Evolutionary conservation across 1,140 invertebrate genomes (phyloP).

Genomic region (Saccostrea echinata): DNA sequence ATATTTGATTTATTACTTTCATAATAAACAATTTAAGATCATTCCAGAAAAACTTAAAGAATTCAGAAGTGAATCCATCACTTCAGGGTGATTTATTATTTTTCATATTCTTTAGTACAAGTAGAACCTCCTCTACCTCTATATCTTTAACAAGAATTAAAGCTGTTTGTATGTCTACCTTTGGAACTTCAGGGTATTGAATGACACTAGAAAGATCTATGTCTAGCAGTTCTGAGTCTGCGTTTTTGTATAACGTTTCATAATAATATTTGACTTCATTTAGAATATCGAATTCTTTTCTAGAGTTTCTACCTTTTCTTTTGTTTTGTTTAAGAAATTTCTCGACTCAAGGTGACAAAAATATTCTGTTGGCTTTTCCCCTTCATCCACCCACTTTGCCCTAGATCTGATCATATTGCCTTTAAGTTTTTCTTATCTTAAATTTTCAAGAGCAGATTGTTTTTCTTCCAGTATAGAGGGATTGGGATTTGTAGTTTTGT

Average conservation of each 20-base stretch:
- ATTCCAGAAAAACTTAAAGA: no score
- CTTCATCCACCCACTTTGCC: slow-evolving; percentile 49
- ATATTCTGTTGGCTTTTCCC: slow-evolving; percentile 46
- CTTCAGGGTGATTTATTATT: slow-evolving; percentile 28
- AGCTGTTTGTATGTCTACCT: neutral
- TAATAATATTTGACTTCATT: neutral
- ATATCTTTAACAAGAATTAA: neutral
- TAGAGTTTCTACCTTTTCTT: neutral
- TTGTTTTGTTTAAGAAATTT: slow-evolving; percentile 31
- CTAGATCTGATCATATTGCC: slow-evolving; percentile 45
- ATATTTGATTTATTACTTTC: no score
- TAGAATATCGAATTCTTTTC: neutral
- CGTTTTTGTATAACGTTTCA: neutral
- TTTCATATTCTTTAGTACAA: slow-evolving; percentile 12
- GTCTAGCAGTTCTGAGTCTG: neutral
- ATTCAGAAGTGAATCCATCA: no score
- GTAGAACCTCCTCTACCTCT: neutral
- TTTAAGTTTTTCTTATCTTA: slow-evolving; percentile 44
- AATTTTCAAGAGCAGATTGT: slow-evolving; percentile 11
- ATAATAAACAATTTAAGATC: no score
- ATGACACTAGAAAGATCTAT: neutral
- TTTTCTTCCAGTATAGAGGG: neutral
- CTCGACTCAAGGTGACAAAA: slow-evolving; percentile 35
- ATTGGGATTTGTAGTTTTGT: no score
- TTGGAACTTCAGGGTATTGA: neutral